Percentiles rank a stretch among this genome's conserved stretches.
Conservation (phyloP, 2,797 vertebrate genomes). For the Carcharodon carcharias region DNA sequence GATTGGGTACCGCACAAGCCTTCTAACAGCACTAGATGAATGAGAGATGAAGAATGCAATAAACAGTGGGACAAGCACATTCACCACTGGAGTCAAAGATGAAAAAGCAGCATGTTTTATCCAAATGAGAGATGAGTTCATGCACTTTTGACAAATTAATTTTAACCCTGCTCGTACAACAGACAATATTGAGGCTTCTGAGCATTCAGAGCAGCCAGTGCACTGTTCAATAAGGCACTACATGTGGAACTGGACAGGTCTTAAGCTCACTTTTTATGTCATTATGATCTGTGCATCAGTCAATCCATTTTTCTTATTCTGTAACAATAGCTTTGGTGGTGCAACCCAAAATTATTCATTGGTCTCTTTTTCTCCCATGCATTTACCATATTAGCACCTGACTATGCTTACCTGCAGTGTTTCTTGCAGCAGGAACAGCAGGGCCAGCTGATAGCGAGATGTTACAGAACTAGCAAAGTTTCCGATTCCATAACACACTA, state of each 20-base stretch:
- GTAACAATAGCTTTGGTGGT: neutral
- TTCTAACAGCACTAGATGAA: neutral
- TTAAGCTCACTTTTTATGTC: neutral
- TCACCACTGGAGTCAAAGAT: neutral
- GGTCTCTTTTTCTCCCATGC: neutral
- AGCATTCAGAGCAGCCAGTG: neutral
- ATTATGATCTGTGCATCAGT: neutral
- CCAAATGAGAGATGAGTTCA: neutral
- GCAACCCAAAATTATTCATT: neutral
- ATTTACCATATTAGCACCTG: neutral
- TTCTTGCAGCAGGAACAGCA: slow-evolving; percentile 78
- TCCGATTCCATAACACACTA: slow-evolving; percentile 83
- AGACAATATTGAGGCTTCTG: neutral
- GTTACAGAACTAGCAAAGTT: slow-evolving; percentile 68
- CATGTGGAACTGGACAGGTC: neutral
- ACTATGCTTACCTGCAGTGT: slow-evolving; percentile 59
- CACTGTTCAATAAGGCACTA: neutral
- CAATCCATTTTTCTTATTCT: neutral
- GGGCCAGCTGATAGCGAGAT: slow-evolving; percentile 74
- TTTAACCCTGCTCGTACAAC: neutral
- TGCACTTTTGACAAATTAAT: neutral
- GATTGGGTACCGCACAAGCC: neutral
- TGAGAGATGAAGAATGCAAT: neutral
- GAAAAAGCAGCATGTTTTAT: neutral
- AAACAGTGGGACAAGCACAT: neutral